A percentile compares a stretch with the other conserved stretches of the same genome.
phyloP scores from a whole-genome alignment of 2,888 invertebrate species.

The Pseudococcus longispinus region DNA sequence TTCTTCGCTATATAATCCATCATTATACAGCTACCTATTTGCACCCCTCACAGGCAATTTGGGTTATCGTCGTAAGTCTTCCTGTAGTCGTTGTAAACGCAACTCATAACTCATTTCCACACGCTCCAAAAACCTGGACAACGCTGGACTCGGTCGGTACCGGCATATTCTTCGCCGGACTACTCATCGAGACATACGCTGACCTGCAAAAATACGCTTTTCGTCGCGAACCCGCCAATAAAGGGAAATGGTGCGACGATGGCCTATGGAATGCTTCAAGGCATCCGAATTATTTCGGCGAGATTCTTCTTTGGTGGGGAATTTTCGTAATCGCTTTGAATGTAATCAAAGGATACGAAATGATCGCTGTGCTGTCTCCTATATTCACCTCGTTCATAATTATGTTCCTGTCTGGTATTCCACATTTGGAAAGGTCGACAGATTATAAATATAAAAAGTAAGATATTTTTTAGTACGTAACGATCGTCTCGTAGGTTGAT shows the following conservation, averaged over 20 bases:
- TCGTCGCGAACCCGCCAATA: conserved; percentile 84
- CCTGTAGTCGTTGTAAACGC: conserved; percentile 92
- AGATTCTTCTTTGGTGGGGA: conserved; percentile 93
- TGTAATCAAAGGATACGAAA: conserved; percentile 81
- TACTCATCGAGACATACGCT: conserved; percentile 87
- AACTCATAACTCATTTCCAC: conserved; percentile 77
- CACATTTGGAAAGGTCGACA: conserved; percentile 82
- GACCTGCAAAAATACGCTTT: conserved; percentile 93
- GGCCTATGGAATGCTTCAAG: conserved; percentile 88
- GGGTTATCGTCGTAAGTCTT: conserved; percentile 90
- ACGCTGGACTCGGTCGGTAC: conserved; percentile 86
- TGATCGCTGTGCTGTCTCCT: conserved; percentile 85
- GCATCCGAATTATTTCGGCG: conserved; percentile 95
- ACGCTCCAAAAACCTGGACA: conserved; percentile 81
- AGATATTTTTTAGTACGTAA: conserved; percentile 63
- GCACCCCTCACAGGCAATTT: conserved; percentile 72
- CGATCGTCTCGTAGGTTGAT: no score
- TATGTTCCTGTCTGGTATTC: conserved; percentile 89
- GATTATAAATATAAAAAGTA: conserved; percentile 89
- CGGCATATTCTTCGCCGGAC: conserved; percentile 82
- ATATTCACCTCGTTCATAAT: conserved; percentile 87
- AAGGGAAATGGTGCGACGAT: conserved; percentile 91
- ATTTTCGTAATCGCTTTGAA: conserved; percentile 88
- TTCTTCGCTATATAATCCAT: no score
- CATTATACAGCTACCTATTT: no score